Base-by-base conservation (phyloP, 1,140 invertebrate genomes). In the Whitmania pigra region DNA sequence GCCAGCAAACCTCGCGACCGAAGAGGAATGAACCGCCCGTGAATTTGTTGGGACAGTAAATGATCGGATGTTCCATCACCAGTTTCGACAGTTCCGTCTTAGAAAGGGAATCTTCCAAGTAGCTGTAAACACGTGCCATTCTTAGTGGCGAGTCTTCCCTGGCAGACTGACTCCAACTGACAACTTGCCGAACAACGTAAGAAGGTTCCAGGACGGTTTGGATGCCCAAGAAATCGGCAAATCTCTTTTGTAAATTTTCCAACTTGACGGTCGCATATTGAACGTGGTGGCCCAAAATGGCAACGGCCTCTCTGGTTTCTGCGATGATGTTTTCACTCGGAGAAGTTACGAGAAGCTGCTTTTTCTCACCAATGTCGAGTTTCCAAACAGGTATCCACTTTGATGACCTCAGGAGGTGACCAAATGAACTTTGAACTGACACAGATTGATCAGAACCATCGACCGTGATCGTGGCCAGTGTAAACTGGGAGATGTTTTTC, bases 1-100 rank as follows among this genome's bases (percentile, higher is more conserved):
- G 55, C 78, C 79, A 77, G 78, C 80, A 81, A 2, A 80, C 73
- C 74, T 81, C 79, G 15, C 77, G 67, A 60, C 75, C 43, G 13
- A 49, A 49, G 60, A 3, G 70, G 75, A 36, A 78, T 40, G 77
- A 81, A 78, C 63, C 73, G 66, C 17, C 80, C 79, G 15, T 13
- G 1, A 25, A 31, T 25, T 25, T 63, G 22, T 22, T 63, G 22
- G 57, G 22, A 7, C 29, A 31, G 15, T 63, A 31, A 22, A 63
- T 63, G 6, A 63, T 63, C 1, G 22, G 57, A 63, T 25, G 2
- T 63, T 31, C 22, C 20, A 20, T n/a, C 18, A 25, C 29, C 57
- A 63, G 29, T 25, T 63, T 63, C 11, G 57, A 22, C 57, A 63
- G 20, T 31, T 63, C 57, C 2, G 11, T n/a, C 18, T 63, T 63